phyloP scores from a whole-genome alignment of 2,113 vertebrate genomes.

The Pundamilia nyererei region DNA sequence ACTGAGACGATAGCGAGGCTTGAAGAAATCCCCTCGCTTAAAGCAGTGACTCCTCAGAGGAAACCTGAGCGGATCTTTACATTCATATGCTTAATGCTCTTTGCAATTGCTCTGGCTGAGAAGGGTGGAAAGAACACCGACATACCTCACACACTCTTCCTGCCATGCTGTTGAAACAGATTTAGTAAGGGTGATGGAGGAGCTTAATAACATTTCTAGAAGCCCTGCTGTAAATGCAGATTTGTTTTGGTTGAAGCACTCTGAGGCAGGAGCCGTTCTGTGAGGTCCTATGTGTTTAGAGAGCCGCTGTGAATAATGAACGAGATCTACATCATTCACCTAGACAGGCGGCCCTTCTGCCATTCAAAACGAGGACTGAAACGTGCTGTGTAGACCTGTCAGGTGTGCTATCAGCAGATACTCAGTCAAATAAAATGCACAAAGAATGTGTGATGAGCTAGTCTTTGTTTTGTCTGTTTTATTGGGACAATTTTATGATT shows the following conservation, averaged over 20 bases:
- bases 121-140: background rate
- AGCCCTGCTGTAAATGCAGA: slow-evolving; percentile 18
- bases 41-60: background rate
- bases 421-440: background rate
- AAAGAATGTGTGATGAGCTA: background rate
- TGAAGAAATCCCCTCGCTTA: background rate
- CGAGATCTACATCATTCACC: background rate
- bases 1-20: background rate
- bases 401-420: slow-evolving; percentile 5
- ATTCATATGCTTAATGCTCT: slow-evolving; percentile 4
- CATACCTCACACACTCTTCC: background rate
- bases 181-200: slow-evolving; percentile 7
- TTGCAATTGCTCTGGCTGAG: background rate
- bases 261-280: background rate
- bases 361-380: background rate
- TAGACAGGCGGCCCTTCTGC: background rate
- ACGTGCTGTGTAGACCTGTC: background rate
- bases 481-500: background rate
- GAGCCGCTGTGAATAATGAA: slow-evolving; percentile 6
- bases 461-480: background rate
- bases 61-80: background rate
- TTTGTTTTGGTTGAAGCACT: slow-evolving; percentile 16
- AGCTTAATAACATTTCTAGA: slow-evolving; percentile 8
- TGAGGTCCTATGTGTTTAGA: background rate
- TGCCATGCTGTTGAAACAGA: slow-evolving; percentile 4